Evolutionary conservation across 2,888 invertebrate genomes (phyloP).

Genomic region (Leptopilina syphax): DNA sequence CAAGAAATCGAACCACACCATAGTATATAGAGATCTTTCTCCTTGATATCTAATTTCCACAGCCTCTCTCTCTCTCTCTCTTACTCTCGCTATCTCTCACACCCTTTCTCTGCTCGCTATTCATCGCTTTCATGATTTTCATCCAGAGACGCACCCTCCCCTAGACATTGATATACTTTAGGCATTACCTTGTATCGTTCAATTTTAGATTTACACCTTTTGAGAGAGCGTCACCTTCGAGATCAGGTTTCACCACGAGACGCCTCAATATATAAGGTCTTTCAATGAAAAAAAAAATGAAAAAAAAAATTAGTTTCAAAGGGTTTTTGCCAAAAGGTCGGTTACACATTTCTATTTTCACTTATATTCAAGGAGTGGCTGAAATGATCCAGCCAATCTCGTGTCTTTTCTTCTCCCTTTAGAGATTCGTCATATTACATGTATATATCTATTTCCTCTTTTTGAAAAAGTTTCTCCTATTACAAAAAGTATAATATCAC

Average conservation of each 20-base stretch:
- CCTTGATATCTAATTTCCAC: slow-evolving; percentile 38
- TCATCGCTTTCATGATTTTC: slow-evolving; percentile 37
- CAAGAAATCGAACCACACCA: slow-evolving; percentile 40
- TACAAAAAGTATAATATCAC: too few species aligned
- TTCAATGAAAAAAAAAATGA: background rate
- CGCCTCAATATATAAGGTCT: slow-evolving; percentile 15
- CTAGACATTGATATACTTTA: slow-evolving; percentile 37
- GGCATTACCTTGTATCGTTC: slow-evolving; percentile 15
- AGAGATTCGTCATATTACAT: too few species aligned
- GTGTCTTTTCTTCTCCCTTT: too few species aligned
- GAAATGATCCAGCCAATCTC: slow-evolving; percentile 13
- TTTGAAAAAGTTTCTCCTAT: too few species aligned
- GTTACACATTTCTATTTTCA: slow-evolving; percentile 20
- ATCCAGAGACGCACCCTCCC: slow-evolving; percentile 10
- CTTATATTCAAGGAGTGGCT: background rate
- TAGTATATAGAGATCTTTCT: slow-evolving; percentile 8
- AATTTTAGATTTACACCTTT: slow-evolving; percentile 39
- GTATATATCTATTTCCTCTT: too few species aligned
- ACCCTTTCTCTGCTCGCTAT: slow-evolving; percentile 1
- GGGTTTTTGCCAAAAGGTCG: slow-evolving; percentile 31
- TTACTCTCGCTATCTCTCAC: too few species aligned
- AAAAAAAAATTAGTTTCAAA: slow-evolving; percentile 4
- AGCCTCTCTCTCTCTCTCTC: background rate
- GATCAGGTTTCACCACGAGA: slow-evolving; percentile 17
- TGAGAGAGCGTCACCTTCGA: slow-evolving; percentile 17